A percentile compares a stretch with the other conserved stretches of the same genome.
Evolutionary conservation across 2,888 invertebrate species (phyloP).

Genomic region (Netelia fuscicornis): DNA sequence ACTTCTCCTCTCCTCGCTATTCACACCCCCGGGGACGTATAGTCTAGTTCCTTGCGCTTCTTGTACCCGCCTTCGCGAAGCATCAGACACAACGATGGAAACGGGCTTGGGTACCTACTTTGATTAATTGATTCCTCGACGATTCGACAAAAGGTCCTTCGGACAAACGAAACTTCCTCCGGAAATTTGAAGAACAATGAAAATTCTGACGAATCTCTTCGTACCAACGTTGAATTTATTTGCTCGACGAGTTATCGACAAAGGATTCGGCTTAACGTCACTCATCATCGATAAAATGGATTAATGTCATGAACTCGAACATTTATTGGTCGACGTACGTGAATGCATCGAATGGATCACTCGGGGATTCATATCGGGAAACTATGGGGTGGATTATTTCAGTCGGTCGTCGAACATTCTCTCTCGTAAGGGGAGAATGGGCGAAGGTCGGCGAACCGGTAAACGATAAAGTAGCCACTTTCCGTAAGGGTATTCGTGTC

Average conservation of each 20-base stretch:
- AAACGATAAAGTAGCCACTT: conserved; percentile 72
- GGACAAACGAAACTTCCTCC: conserved; percentile 15
- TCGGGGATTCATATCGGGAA: conserved; percentile 41
- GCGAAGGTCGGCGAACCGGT: conserved; percentile 67
- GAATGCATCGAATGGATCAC: conserved; percentile 26
- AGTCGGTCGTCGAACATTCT: conserved; percentile 53
- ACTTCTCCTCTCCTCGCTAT: conserved; percentile 69
- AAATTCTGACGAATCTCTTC: background rate
- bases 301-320: background rate
- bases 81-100: conserved; percentile 20
- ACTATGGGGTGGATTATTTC: conserved; percentile 57
- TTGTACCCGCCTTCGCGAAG: conserved; percentile 26
- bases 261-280: conserved; percentile 5
- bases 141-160: conserved; percentile 36
- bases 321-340: background rate
- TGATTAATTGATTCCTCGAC: conserved; percentile 63
- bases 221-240: background rate
- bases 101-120: conserved; percentile 25
- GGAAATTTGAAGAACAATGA: background rate
- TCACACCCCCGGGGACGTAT: conserved; percentile 7
- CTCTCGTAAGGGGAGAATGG: conserved; percentile 36
- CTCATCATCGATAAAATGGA: conserved; percentile 9
- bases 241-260: conserved; percentile 10
- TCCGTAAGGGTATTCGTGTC: conserved; percentile 68
- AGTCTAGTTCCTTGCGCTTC: conserved; percentile 39